Evolutionary conservation across 1,140 invertebrate genomes (phyloP).

Genomic region (Bemisia tabaci): DNA sequence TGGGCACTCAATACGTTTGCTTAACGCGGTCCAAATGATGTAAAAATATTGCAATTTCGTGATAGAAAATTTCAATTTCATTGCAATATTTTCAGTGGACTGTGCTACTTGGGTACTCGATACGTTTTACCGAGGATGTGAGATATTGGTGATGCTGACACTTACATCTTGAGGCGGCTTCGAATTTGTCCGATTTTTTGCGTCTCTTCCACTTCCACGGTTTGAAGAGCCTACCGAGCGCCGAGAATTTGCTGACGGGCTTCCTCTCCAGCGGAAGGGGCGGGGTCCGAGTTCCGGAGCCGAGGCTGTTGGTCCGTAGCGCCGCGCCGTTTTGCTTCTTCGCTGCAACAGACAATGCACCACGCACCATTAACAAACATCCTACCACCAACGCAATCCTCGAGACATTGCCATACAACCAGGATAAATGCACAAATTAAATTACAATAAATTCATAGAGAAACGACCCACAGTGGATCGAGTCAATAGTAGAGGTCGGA

Average conservation of each 20-base stretch:
- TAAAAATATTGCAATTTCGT: too few relatives aligned
- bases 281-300: conserved; percentile 60
- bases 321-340: conserved; percentile 87
- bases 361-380: background rate
- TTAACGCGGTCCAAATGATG: too few relatives aligned
- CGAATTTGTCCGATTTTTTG: conserved; percentile 96
- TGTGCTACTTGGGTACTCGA: too few relatives aligned
- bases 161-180: conserved; percentile 90
- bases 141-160: too few relatives aligned
- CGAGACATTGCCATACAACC: conserved; percentile 7
- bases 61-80: too few relatives aligned
- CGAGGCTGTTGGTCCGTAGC: conserved; percentile 69
- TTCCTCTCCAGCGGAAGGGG: conserved; percentile 57
- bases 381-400: background rate
- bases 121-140: too few relatives aligned
- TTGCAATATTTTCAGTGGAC: too few relatives aligned
- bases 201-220: conserved; percentile 98
- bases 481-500: too few relatives aligned
- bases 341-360: conserved; percentile 46
- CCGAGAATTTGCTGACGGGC: conserved; percentile 66
- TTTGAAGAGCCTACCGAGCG: conserved; percentile 87
- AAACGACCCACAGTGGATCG: too few relatives aligned
- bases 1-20: too few relatives aligned
- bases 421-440: too few relatives aligned
- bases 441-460: too few relatives aligned